phyloP scores from a whole-genome alignment of 2,888 invertebrate genomes.

The Eumerus sabulonum region DNA sequence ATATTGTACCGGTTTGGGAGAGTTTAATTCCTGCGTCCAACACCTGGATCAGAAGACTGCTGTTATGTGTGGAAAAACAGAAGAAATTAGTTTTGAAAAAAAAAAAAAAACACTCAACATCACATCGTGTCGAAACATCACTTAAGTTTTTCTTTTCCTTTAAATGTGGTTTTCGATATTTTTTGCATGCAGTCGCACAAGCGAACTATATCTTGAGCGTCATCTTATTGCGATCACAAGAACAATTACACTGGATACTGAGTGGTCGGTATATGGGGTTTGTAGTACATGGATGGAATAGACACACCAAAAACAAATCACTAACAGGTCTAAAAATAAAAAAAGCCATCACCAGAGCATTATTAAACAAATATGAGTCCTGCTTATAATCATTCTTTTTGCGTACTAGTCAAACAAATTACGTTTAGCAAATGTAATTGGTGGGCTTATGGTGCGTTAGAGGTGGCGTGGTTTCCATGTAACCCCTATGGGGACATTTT shows the following conservation, averaged over 20 bases:
- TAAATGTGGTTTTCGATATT: slow-evolving; percentile 26
- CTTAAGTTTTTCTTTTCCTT: no score
- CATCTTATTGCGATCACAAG: slow-evolving; percentile 49
- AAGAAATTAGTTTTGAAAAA: slow-evolving; percentile 39
- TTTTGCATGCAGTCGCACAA: slow-evolving; percentile 14
- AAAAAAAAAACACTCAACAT: no score
- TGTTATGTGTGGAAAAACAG: slow-evolving; percentile 42
- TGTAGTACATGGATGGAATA: no score
- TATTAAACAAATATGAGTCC: slow-evolving; percentile 22
- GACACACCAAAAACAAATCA: no score
- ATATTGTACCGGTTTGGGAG: background rate
- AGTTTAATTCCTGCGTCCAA: slow-evolving; percentile 44
- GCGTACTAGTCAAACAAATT: slow-evolving; percentile 54
- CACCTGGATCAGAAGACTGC: slow-evolving; percentile 40
- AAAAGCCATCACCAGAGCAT: no score
- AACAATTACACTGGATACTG: slow-evolving; percentile 37
- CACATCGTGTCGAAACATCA: no score
- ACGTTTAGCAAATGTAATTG: slow-evolving; percentile 44
- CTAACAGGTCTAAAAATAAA: no score
- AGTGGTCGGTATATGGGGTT: no score
- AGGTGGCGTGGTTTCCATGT: slow-evolving; percentile 37
- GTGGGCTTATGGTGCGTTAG: slow-evolving; percentile 43
- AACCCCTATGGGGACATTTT: slow-evolving; percentile 57
- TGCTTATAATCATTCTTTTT: slow-evolving; percentile 40
- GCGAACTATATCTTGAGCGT: slow-evolving; percentile 44